A percentile compares a stretch with the other conserved stretches of the same genome.
Evolutionary conservation across 2,113 vertebrate species (phyloP).

Genomic region (Atrichornis clamosus): DNA sequence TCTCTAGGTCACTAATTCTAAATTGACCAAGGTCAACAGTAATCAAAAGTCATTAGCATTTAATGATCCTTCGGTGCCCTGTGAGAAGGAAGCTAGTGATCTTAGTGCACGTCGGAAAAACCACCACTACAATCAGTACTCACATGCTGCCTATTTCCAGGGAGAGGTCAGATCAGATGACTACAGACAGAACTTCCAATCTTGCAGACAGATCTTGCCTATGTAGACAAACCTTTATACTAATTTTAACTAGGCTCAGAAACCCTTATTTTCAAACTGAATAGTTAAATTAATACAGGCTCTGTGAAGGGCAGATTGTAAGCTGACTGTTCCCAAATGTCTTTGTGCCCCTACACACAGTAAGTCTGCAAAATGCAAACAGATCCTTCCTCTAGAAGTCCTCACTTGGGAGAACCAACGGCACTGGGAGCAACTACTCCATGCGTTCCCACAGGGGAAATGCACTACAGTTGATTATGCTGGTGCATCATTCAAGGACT

Average conservation of each 20-base stretch:
- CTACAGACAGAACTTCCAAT: neutral
- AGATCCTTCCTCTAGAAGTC: neutral
- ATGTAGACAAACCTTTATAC: neutral
- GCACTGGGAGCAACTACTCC: neutral
- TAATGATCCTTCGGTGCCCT: slow-evolving; percentile 46
- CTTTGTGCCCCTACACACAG: neutral
- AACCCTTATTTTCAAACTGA: neutral
- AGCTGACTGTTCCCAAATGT: neutral
- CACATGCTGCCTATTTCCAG: neutral
- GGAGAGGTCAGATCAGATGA: neutral
- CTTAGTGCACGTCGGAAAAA: neutral
- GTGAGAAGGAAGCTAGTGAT: slow-evolving; percentile 45
- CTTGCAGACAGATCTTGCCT: neutral
- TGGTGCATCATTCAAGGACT: neutral
- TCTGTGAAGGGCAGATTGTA: neutral
- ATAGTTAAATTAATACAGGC: neutral
- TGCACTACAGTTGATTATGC: neutral
- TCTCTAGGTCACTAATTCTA: slow-evolving; percentile 64
- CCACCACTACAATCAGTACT: slow-evolving; percentile 7
- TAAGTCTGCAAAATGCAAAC: neutral
- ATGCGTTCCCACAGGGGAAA: neutral
- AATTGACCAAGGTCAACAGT: slow-evolving; percentile 62
- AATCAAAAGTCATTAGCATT: slow-evolving; percentile 70
- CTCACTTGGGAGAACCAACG: neutral
- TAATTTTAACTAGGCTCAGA: neutral